Evolutionary conservation across 2,888 invertebrate genomes (phyloP).

Genomic region (Brachyopa scutellaris): DNA sequence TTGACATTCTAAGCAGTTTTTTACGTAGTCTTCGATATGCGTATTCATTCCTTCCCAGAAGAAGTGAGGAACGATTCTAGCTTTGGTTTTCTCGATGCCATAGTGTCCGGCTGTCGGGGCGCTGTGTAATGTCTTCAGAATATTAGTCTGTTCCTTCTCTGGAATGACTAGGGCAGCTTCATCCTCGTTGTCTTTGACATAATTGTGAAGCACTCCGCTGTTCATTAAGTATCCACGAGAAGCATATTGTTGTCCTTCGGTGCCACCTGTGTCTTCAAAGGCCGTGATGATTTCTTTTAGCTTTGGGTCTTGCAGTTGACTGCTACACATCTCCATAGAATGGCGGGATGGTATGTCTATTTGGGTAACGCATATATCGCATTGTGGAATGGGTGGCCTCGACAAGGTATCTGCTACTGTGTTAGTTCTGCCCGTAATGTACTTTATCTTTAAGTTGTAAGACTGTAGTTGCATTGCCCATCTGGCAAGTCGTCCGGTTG

Average conservation of each 20-base stretch:
- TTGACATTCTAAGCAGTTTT: constrained; percentile 53
- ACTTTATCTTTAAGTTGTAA: constrained; percentile 78
- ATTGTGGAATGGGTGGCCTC: constrained; percentile 23
- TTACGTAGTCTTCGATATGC: constrained; percentile 32
- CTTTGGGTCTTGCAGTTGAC: constrained; percentile 71
- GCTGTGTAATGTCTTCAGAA: not conserved
- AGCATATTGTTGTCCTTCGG: constrained; percentile 22
- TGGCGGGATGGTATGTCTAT: constrained; percentile 57
- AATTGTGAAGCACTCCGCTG: constrained; percentile 36
- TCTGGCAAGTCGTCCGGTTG: constrained; percentile 80
- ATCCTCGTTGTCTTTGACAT: not conserved
- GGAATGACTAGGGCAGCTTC: constrained; percentile 6
- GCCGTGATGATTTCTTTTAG: constrained; percentile 49
- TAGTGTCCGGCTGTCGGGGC: constrained; percentile 63
- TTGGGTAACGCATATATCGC: constrained; percentile 3
- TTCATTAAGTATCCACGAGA: constrained; percentile 57
- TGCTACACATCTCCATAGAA: constrained; percentile 39
- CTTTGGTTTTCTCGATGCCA: constrained; percentile 42
- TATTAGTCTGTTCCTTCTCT: not conserved
- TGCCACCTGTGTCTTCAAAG: constrained; percentile 44
- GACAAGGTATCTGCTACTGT: constrained; percentile 70
- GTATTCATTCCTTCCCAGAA: constrained; percentile 66
- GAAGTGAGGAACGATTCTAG: constrained; percentile 39
- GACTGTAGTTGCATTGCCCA: constrained; percentile 81
- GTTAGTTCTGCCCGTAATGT: constrained; percentile 78